Percentiles rank a stretch among this genome's conserved stretches.
Evolutionary conservation across 2,797 vertebrate species (phyloP).

Genomic region (Pempheris klunzingeri): DNA sequence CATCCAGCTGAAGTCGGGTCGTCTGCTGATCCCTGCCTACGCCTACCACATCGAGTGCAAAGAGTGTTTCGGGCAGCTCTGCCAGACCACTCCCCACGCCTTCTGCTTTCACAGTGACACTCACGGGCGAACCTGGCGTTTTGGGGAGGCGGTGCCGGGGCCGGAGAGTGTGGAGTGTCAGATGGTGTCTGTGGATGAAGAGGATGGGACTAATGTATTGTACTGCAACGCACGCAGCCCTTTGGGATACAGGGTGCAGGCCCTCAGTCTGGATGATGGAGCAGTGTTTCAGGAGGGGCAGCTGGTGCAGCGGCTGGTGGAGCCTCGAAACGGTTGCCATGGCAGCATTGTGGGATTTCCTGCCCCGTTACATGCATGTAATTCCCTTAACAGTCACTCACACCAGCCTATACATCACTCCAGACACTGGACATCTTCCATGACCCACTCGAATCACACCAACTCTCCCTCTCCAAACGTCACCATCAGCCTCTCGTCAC

Average conservation of each 20-base stretch:
- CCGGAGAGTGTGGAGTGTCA: conserved; percentile 95
- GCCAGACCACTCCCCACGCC: conserved; percentile 90
- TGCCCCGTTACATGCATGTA: conserved; percentile 77
- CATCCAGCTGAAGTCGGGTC: conserved; percentile 92
- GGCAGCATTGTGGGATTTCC: conserved; percentile 92
- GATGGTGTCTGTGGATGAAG: conserved; percentile 91
- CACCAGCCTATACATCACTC: conserved; percentile 1
- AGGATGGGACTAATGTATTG: conserved; percentile 87
- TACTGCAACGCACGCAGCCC: conserved; percentile 95
- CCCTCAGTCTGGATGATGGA: conserved; percentile 90
- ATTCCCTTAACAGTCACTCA: conserved; percentile 10
- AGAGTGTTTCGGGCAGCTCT: conserved; percentile 92
- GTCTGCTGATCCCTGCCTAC: conserved; percentile 94
- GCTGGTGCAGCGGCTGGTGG: conserved; percentile 89
- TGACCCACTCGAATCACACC: conserved; percentile 2
- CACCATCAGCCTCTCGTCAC: neutral
- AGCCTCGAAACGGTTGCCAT: conserved; percentile 92
- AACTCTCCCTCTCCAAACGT: neutral
- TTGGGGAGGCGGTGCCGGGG: conserved; percentile 89
- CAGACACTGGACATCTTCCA: conserved; percentile 59
- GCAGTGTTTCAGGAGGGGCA: conserved; percentile 89
- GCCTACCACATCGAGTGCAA: conserved; percentile 93
- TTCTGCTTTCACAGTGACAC: conserved; percentile 96
- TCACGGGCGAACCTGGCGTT: conserved; percentile 89
- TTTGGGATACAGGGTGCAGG: conserved; percentile 92